phyloP scores from a whole-genome alignment of 2,888 invertebrate genomes.

The Linnaemya tessellans region DNA sequence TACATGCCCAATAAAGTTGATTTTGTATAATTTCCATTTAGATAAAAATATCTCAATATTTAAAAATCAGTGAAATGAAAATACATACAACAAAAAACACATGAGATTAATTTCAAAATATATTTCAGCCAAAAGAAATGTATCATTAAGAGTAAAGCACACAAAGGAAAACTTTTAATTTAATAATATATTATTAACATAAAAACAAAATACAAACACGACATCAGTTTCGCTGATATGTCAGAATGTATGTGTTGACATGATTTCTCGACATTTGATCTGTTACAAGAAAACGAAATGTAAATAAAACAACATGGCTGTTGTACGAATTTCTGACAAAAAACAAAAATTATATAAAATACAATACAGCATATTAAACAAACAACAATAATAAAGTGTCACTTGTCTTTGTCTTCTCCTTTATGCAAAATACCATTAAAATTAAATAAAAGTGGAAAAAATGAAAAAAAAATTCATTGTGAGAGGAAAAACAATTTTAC shows the following conservation, averaged over 20 bases:
- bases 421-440: constrained; percentile 36
- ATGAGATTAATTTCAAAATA: constrained; percentile 16
- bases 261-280: constrained; percentile 71
- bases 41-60: constrained; percentile 1
- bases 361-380: constrained; percentile 42
- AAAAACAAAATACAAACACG: constrained; percentile 15
- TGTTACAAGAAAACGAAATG: constrained; percentile 58
- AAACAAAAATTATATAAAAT: background rate
- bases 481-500: constrained; percentile 64
- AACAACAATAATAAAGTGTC: constrained; percentile 67
- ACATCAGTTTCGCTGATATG: constrained; percentile 37
- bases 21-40: constrained; percentile 8
- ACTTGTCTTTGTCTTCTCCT: constrained; percentile 58
- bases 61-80: background rate
- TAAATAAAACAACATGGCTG: constrained; percentile 56
- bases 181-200: constrained; percentile 24
- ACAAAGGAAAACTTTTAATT: constrained; percentile 3
- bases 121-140: constrained; percentile 11
- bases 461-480: constrained; percentile 1
- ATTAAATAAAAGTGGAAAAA: constrained; percentile 40
- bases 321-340: constrained; percentile 10
- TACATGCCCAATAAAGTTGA: background rate
- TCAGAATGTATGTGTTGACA: constrained; percentile 66
- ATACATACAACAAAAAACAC: background rate
- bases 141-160: constrained; percentile 25